Conservation (phyloP, 2,888 invertebrate genomes). For the Euzophera pinguis region DNA sequence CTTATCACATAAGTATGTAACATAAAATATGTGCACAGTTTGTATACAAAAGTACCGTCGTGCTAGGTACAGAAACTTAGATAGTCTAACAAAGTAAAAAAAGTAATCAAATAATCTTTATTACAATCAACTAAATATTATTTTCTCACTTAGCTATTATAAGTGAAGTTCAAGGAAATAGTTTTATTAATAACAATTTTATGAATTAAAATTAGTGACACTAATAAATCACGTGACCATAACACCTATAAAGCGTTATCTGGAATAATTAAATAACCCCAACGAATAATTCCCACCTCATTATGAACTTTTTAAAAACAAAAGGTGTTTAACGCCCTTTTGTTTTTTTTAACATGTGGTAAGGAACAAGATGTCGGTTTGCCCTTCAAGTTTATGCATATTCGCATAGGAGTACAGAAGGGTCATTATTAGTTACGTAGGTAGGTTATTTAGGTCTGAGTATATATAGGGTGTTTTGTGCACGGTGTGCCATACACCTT, state of each 20-base stretch:
- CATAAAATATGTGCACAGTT: too few species aligned
- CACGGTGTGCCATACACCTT: too few species aligned
- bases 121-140: not conserved
- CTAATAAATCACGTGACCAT: slow-evolving; percentile 66
- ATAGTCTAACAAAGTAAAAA: too few species aligned
- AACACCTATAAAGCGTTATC: slow-evolving; percentile 48
- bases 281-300: slow-evolving; percentile 23
- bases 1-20: too few species aligned
- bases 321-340: slow-evolving; percentile 13
- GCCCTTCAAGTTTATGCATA: not conserved
- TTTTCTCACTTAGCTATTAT: slow-evolving; percentile 6
- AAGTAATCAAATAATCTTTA: slow-evolving; percentile 8
- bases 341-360: not conserved
- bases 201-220: slow-evolving; percentile 51
- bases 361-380: slow-evolving; percentile 1
- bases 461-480: too few species aligned
- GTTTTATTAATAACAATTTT: slow-evolving; percentile 19
- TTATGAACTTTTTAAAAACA: slow-evolving; percentile 13
- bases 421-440: too few species aligned
- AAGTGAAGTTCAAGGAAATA: not conserved
- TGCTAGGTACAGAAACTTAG: too few species aligned
- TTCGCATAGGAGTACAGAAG: too few species aligned
- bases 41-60: too few species aligned
- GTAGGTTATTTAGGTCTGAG: too few species aligned
- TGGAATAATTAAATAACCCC: slow-evolving; percentile 57